Conservation (phyloP, 2,888 invertebrate genomes). For the Drosophila nr. fundita region DNA sequence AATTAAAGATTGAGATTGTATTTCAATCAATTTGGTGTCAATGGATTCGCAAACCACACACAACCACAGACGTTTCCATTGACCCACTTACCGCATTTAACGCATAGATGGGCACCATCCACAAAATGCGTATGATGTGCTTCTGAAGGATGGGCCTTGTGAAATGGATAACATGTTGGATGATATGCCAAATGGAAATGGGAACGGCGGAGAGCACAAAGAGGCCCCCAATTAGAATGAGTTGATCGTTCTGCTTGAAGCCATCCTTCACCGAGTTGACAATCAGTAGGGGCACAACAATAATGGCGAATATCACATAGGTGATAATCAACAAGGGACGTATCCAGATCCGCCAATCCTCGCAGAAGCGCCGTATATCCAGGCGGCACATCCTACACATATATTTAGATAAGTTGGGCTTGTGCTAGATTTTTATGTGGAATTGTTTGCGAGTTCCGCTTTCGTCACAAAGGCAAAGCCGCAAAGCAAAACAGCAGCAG, state of each 20-base stretch:
- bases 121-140: constrained; percentile 97
- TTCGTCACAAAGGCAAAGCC: constrained; percentile 59
- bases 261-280: constrained; percentile 92
- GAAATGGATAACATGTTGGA: constrained; percentile 96
- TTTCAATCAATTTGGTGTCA: constrained; percentile 11
- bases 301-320: constrained; percentile 92
- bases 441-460: constrained; percentile 40
- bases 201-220: constrained; percentile 96
- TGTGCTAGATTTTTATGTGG: constrained; percentile 7
- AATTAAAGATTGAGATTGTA: constrained; percentile 2
- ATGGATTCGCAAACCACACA: neutral
- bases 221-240: constrained; percentile 93
- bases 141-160: constrained; percentile 96
- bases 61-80: constrained; percentile 15
- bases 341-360: constrained; percentile 94
- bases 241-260: constrained; percentile 91
- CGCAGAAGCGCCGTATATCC: constrained; percentile 82
- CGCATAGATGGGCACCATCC: constrained; percentile 99
- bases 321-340: constrained; percentile 92
- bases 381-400: constrained; percentile 70
- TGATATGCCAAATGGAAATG: constrained; percentile 97
- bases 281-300: constrained; percentile 93
- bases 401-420: neutral
- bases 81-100: constrained; percentile 92
- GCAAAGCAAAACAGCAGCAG: constrained; percentile 34